Base-by-base conservation (phyloP, 2,888 invertebrate species). In the Glyphotaelius pellucidus region DNA sequence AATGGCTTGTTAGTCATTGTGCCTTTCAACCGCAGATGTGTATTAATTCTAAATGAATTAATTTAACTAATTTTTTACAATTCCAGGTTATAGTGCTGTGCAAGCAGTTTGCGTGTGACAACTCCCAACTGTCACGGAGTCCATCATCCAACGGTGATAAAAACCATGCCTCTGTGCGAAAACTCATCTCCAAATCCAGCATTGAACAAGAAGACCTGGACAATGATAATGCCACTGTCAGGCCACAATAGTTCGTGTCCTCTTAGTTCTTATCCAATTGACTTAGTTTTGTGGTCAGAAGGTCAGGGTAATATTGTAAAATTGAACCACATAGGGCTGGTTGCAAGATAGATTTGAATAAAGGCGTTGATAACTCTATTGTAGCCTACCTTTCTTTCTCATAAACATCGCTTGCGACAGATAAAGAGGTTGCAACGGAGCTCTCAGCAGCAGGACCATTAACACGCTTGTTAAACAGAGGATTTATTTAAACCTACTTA, bases 91-190 rank as follows among this genome's bases (percentile, higher is more conserved):
- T 96, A 67, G 95, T 96, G 80, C 95, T 96, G 1, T 95, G 96
- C 94, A 96, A 96, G 95, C 96, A 96, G 95, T 96, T 96, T 95
- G 95, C 95, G 15, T 90, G 4, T 95, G 95, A 94, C 95, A 96
- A 11, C 94, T 95, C 15, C 95, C 96, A 15, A 95, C 95, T 15
- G 95, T 96, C 94, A 95, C 95, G 90, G 95, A 96, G 89, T 96
- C 96, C 93, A 25, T 95, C 96, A 32, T 96, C 96, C 3, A 96
- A 96, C 95, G 96, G 96, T 80, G 96, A 96, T 88, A 95, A 95
- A 94, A 96, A 96, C 94, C 96, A 96, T 94, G 96, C 95, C 89
- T 95, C 96, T 0, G 96, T 96, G 0, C 94, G 96, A 3, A 94
- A 96, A 90, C 94, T 96, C 91, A 95, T 96, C 12, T 94, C 96